Conservation (phyloP, 2,113 vertebrate genomes). For the Amblyornis subalaris region DNA sequence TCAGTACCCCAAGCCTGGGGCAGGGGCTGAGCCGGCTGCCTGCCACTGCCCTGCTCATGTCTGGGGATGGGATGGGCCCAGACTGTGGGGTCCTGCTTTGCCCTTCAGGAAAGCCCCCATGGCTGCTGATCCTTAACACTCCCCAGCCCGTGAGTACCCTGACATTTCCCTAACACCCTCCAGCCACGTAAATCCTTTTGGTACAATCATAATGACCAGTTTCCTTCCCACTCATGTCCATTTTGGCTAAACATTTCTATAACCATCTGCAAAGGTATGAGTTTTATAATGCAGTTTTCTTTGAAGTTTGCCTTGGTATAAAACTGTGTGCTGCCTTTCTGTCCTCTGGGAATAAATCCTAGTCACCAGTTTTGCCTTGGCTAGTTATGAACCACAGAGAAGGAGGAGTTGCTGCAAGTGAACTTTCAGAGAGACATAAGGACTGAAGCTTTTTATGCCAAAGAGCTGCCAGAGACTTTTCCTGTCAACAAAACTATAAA, state of each 20-base stretch:
- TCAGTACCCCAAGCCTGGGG: fast-evolving
- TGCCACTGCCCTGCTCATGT: neutral
- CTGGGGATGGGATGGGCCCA: too few species aligned
- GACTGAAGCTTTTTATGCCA: neutral
- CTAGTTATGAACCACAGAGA: neutral
- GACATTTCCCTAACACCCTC: neutral
- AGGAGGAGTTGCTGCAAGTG: neutral
- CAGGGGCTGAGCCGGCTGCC: neutral
- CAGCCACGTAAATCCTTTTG: fast-evolving
- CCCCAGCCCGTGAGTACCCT: neutral
- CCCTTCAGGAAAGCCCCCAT: fast-evolving
- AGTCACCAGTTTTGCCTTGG: neutral
- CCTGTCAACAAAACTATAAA: conserved; percentile 21
- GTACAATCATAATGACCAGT: neutral
- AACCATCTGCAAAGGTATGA: neutral
- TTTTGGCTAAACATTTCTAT: neutral
- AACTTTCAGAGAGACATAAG: neutral
- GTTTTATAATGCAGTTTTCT: neutral
- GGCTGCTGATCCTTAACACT: fast-evolving
- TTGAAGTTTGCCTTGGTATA: neutral
- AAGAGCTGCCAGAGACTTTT: conserved; percentile 1
- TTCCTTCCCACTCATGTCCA: neutral
- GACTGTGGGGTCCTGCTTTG: neutral
- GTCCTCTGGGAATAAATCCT: neutral
- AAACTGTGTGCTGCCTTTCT: neutral